These are phyloP conservation scores for Macrostomum lignano DNA, from an alignment of 1,140 invertebrate species.

Conservation along the genomic window DNA sequence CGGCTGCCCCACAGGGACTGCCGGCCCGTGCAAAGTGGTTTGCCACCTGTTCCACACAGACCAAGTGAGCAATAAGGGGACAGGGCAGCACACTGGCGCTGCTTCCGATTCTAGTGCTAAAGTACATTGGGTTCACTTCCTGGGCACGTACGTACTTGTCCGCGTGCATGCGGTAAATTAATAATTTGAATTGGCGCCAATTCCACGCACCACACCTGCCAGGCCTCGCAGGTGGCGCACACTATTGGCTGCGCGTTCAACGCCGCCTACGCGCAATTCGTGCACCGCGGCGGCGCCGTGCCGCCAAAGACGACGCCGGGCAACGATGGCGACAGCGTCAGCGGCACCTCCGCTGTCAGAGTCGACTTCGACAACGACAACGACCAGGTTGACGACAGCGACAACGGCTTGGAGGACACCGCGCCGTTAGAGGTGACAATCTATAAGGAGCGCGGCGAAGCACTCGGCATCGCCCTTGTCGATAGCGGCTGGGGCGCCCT, in stretches of 20 bases:
- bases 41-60: conserved; percentile 99
- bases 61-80: too few relatives aligned
- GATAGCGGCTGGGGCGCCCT: conserved; percentile 99
- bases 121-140: too few relatives aligned
- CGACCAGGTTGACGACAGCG: conserved; percentile 92
- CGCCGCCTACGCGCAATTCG: conserved; percentile 97
- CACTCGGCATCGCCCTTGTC: conserved; percentile 84
- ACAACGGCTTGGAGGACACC: conserved; percentile 97
- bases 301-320: too few relatives aligned
- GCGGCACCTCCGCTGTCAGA: too few relatives aligned
- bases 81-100: too few relatives aligned
- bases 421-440: conserved; percentile 65
- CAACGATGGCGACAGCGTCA: too few relatives aligned
- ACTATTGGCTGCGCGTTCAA: conserved; percentile 98
- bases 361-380: conserved; percentile 95
- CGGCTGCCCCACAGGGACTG: conserved; percentile 11
- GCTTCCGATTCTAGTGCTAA: too few relatives aligned
- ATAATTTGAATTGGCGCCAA: too few relatives aligned
- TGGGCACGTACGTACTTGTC: too few relatives aligned
- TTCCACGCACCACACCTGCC: conserved; percentile 7
- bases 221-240: conserved; percentile 91
- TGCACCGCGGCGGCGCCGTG: conserved; percentile 97
- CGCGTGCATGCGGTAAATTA: too few relatives aligned
- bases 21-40: conserved; percentile 51
- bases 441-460: conserved; percentile 86